Percentiles rank a stretch among this genome's conserved stretches.
Conservation (phyloP, 2,113 vertebrate species). For the Megaceryle maxima region DNA sequence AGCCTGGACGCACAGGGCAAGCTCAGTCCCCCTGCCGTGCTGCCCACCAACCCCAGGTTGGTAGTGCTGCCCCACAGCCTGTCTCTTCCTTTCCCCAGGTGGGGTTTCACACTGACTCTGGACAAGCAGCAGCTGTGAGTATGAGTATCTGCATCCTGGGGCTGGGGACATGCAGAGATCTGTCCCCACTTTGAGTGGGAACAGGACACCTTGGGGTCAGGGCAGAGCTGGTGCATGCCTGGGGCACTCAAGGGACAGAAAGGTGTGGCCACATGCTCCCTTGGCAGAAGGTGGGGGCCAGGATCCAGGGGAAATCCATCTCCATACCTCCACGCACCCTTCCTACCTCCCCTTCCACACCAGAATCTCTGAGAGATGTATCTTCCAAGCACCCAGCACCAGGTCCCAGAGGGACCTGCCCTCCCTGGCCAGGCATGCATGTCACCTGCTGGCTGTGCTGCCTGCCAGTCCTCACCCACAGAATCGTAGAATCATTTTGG, state of each 20-base stretch:
- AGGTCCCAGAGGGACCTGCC: neutral
- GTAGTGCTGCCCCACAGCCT: neutral
- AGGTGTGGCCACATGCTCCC: neutral
- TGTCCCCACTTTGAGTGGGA: neutral
- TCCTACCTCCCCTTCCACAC: neutral
- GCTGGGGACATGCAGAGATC: neutral
- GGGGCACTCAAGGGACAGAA: neutral
- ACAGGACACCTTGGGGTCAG: neutral
- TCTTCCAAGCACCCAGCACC: neutral
- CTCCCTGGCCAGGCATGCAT: neutral
- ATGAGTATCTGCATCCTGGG: neutral
- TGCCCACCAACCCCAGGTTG: rapidly evolving
- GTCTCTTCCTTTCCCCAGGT: conserved; percentile 72
- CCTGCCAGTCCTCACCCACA: neutral
- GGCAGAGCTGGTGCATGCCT: neutral
- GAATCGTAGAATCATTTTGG: neutral
- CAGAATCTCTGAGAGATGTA: neutral
- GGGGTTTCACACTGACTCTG: conserved; percentile 89
- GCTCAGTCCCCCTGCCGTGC: neutral
- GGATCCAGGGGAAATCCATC: neutral
- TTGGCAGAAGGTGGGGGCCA: neutral
- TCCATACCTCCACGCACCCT: neutral
- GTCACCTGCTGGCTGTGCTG: neutral
- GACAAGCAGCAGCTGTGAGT: conserved; percentile 97
- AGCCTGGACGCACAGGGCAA: rapidly evolving